Base-by-base conservation (phyloP, 2,797 vertebrate species). In the Myotis vivesi region DNA sequence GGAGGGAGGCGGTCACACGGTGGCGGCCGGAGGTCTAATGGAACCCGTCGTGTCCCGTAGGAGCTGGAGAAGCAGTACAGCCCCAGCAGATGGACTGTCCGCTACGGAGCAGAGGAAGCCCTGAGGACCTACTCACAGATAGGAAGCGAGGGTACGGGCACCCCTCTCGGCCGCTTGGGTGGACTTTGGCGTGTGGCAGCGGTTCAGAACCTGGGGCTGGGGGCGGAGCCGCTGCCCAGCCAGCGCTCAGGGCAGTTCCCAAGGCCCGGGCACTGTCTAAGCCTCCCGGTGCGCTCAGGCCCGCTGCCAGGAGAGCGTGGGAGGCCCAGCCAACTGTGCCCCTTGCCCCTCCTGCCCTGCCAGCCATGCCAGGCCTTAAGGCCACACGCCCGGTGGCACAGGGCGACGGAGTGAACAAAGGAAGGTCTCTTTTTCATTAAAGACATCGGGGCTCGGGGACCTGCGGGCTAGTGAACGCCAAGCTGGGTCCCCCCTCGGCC, bases 1-100 rank as follows among this genome's bases (percentile, higher is more conserved):
- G 3, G 8, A 4, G 3, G 6, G 2, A 2, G 41, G 22, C 12
- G 16, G 9, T 6, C 41, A 8, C 2, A 1, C 3, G 2, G 4
- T 15, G 33, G 55, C 11, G 25, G 41, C 1, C 4, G 7, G 15
- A 44, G n/a, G 8, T 23, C 73, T 96, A n/a, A 64, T 0, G 0
- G 46, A 33, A 6, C 22, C 30, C 11, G 3, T 51, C 69, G 10
- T 81, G 85, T 44, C 28, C 82, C 23, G 2, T 92, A 99, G 99
- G 99, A 98, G 95, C 98, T 99, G 49, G 98, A 99, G 96, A 94
- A 84, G 17, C 99, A 99, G 95, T 99, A 98, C 83, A 99, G 98
- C 0, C 99, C 99, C 62, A 99, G 99, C 96, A 97, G 79, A 88
- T 99, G 99, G 99, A 99, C 98, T 0, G 97, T 96, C 92, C 99